Evolutionary conservation across 2,888 invertebrate genomes (phyloP).

Genomic region (Parelbella ahira): DNA sequence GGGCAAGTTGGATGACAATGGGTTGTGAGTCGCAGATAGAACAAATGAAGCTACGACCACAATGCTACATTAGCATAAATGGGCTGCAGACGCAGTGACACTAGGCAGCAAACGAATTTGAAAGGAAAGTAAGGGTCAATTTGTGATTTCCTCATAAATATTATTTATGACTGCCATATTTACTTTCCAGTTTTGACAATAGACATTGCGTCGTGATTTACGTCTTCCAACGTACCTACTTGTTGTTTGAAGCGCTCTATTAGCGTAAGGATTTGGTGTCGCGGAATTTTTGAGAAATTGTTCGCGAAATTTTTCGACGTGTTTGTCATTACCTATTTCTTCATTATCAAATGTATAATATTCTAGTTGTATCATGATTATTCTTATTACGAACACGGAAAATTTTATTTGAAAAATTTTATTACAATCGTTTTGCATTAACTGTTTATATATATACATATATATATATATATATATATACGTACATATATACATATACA

Average conservation of each 20-base stretch:
- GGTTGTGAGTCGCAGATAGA: slow-evolving; percentile 55
- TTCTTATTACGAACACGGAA: too few species aligned
- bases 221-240: slow-evolving; percentile 1
- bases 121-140: slow-evolving; percentile 38
- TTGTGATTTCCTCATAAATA: slow-evolving; percentile 35
- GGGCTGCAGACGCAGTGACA: slow-evolving; percentile 49
- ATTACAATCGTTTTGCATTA: too few species aligned
- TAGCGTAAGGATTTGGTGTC: too few species aligned
- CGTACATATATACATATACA: too few species aligned
- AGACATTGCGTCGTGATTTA: slow-evolving; percentile 1
- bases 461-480: too few species aligned
- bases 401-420: too few species aligned
- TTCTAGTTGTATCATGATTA: too few species aligned
- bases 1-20: slow-evolving; percentile 70
- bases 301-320: too few species aligned
- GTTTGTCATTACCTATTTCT: too few species aligned
- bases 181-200: slow-evolving; percentile 35
- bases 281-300: too few species aligned
- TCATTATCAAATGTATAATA: too few species aligned
- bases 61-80: slow-evolving; percentile 75
- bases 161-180: slow-evolving; percentile 30
- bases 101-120: slow-evolving; percentile 30
- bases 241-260: slow-evolving; percentile 1
- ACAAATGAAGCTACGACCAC: slow-evolving; percentile 72
- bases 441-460: too few species aligned